Evolutionary conservation across 2,113 vertebrate species (phyloP).

Genomic region (Camelus bactrianus): DNA sequence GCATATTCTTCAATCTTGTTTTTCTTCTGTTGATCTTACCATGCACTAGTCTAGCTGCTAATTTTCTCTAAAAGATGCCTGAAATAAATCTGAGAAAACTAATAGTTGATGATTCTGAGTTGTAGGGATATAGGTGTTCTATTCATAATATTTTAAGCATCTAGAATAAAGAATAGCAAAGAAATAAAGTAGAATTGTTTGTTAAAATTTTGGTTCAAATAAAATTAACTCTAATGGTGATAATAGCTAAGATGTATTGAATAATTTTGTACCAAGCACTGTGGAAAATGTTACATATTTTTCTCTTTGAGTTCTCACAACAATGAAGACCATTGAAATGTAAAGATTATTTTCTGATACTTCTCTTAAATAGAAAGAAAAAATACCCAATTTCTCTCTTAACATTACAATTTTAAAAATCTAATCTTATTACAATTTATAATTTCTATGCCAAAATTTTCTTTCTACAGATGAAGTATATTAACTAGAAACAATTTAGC

Average conservation of each 20-base stretch:
- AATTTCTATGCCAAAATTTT: neutral
- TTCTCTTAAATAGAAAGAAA: neutral
- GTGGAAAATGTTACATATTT: neutral
- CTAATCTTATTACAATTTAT: neutral
- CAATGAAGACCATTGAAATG: neutral
- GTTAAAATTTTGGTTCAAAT: neutral
- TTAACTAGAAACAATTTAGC: neutral
- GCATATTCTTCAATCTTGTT: neutral
- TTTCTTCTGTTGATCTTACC: neutral
- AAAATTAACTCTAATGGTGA: neutral
- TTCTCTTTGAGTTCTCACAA: neutral
- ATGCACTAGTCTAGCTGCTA: neutral
- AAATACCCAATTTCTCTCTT: neutral
- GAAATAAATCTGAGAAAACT: neutral
- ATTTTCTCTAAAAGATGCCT: neutral
- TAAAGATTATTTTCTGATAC: neutral
- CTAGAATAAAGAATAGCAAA: neutral
- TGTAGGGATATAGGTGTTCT: neutral
- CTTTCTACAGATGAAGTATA: neutral
- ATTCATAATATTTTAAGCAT: neutral
- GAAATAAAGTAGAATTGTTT: neutral
- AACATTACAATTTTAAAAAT: neutral
- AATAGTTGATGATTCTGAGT: neutral
- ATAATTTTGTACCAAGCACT: neutral
- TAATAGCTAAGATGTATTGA: neutral